Percentiles rank a stretch among this genome's conserved stretches.
phyloP scores from a whole-genome alignment of 2,797 vertebrate genomes.

The Octomys mimax region DNA sequence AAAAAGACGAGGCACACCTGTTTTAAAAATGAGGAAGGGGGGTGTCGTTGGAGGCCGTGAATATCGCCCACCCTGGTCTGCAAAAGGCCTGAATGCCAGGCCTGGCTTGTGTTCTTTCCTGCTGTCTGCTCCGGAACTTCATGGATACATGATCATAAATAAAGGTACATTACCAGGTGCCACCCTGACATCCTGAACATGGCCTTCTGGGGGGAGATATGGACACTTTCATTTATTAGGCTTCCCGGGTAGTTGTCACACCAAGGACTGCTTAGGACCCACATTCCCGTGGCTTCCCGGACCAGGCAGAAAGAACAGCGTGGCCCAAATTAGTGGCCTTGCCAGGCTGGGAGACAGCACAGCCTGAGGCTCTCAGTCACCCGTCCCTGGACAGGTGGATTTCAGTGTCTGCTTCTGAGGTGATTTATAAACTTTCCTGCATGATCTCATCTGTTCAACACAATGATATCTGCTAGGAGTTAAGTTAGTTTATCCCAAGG shows the following conservation, averaged over 20 bases:
- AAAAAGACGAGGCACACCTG: neutral
- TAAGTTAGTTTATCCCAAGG: neutral
- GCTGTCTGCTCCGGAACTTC: neutral
- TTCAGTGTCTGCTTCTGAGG: neutral
- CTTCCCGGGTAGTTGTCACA: neutral
- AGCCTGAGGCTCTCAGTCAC: neutral
- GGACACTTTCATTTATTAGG: neutral
- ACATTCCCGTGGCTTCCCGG: neutral
- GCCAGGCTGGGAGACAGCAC: neutral
- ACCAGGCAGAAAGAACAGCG: neutral
- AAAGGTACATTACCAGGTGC: neutral
- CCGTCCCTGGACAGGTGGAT: too few relatives aligned
- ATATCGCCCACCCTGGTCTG: accelerated
- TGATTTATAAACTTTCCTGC: neutral
- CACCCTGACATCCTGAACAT: neutral
- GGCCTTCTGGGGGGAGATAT: neutral
- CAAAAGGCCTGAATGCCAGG: too few relatives aligned
- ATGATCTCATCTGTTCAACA: neutral
- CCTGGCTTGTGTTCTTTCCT: neutral
- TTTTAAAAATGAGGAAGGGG: neutral
- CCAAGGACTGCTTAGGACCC: neutral
- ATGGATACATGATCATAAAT: neutral
- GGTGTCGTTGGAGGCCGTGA: neutral
- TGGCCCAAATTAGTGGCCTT: neutral
- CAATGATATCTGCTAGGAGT: neutral